phyloP scores from a whole-genome alignment of 2,113 vertebrate genomes.

The Chrysemys picta region DNA sequence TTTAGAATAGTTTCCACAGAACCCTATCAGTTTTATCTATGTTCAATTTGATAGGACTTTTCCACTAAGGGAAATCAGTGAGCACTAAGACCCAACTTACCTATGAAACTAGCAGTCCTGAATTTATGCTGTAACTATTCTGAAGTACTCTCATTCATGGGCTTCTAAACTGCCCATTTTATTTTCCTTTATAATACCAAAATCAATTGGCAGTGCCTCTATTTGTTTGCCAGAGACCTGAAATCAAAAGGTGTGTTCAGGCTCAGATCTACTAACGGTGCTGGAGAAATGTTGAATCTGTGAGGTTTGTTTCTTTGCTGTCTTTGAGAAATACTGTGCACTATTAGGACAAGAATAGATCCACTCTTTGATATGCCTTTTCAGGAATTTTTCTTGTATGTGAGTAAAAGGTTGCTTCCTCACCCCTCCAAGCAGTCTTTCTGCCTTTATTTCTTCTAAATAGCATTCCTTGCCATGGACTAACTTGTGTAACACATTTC shows the following conservation, averaged over 20 bases:
- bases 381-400: conserved; percentile 27
- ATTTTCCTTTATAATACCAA: background rate
- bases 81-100: background rate
- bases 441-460: conserved; percentile 46
- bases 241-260: conserved; percentile 34
- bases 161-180: background rate
- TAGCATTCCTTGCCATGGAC: background rate
- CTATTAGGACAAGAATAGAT: conserved; percentile 38
- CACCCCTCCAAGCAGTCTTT: conserved; percentile 25
- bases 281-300: conserved; percentile 48
- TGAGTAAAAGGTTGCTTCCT: conserved; percentile 39
- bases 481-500: background rate
- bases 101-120: background rate
- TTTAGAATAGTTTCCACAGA: background rate
- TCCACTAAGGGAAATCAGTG: no score
- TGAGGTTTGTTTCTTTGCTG: conserved; percentile 48
- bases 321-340: conserved; percentile 50
- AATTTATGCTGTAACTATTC: background rate
- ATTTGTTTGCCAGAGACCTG: background rate
- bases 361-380: conserved; percentile 33
- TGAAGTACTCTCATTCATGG: background rate
- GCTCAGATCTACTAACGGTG: background rate
- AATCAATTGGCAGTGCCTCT: background rate
- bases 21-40: background rate
- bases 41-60: background rate